These are phyloP conservation scores for Leptinotarsa lineolata DNA, from an alignment of 1,140 invertebrate genomes.

Conservation along the genomic window DNA sequence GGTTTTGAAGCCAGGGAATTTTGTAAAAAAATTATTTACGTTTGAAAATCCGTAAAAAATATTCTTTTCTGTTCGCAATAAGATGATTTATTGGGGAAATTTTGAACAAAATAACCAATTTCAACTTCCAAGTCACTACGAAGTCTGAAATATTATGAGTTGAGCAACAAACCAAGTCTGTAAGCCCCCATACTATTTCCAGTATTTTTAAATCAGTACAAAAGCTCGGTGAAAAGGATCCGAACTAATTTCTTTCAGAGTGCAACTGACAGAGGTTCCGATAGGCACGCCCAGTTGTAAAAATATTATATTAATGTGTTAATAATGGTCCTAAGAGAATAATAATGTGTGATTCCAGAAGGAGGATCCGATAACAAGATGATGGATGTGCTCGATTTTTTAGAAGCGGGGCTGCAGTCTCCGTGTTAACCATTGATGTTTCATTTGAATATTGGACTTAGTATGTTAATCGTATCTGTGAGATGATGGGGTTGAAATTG, in stretches of 20 bases:
- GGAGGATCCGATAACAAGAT: slow-evolving; percentile 46
- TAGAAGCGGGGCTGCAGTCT: background rate
- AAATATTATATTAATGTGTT: slow-evolving; percentile 55
- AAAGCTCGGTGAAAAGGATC: slow-evolving; percentile 32
- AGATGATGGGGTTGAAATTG: background rate
- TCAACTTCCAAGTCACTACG: too few relatives aligned
- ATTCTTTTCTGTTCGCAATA: too few relatives aligned
- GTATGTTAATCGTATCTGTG: background rate
- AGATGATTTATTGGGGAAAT: too few relatives aligned
- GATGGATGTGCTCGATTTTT: slow-evolving; percentile 41
- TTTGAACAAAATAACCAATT: too few relatives aligned
- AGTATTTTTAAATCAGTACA: slow-evolving; percentile 27
- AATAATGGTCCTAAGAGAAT: slow-evolving; percentile 52
- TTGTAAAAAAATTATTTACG: too few relatives aligned
- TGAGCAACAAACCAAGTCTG: too few relatives aligned
- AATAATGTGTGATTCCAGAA: slow-evolving; percentile 47
- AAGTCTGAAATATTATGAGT: too few relatives aligned
- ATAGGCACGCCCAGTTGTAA: slow-evolving; percentile 53
- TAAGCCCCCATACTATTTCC: slow-evolving; percentile 13
- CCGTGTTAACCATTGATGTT: slow-evolving; percentile 2
- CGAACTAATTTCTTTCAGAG: slow-evolving; percentile 44
- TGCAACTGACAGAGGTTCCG: slow-evolving; percentile 52
- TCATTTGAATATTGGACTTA: background rate
- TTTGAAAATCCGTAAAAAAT: too few relatives aligned
- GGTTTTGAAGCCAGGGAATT: too few relatives aligned